Evolutionary conservation across 2,113 vertebrate genomes (phyloP), one percentile per base, ranked within the genome.

Genomic region (Catharus bicknelli): DNA sequence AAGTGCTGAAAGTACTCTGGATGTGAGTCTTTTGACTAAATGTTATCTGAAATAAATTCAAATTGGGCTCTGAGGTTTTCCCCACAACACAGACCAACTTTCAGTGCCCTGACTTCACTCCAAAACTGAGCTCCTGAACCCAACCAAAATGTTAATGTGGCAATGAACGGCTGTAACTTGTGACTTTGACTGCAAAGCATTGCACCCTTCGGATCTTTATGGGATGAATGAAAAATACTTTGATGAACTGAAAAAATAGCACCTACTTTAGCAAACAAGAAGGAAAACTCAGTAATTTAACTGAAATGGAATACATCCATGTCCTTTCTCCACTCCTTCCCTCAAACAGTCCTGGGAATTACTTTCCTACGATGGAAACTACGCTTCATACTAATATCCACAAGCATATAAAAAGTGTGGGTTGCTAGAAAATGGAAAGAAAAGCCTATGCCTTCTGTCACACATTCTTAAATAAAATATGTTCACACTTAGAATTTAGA

Each of bases 371-470:
- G 5, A 34, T 10, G 66, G 50, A 89, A 95, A 83, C 57, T 63
- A 76, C 74, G 54, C 50, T 83, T 93, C 64, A 70, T 86, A n/a
- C 30, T 74, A 85, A 91, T 73, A 95, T 42, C 40, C 69, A 34
- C 66, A 40, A 89, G 23, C 74, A 68, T 57, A 83, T 36, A 67
- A 91, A 26, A 94, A 80, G 43, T 47, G 79, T 77, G 88, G 82
- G 79, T 63, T 90, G 82, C 51, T 90, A 76, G 79, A 94, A 95
- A 80, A 86, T 0, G 0, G 67, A 85, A 93, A 85, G 74, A 87
- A 95, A 93, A 94, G 55, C 82, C 90, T 91, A 80, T 88, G 90
- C 95, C 88, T 96, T 95, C 93, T 94, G 95, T 91, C 86, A 89
- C 63, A 83, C 0, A 1, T 45, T 89, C 74, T 90, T 95, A 93